Conservation (phyloP, 2,888 invertebrate species). For the Petrolisthes cinctipes region DNA sequence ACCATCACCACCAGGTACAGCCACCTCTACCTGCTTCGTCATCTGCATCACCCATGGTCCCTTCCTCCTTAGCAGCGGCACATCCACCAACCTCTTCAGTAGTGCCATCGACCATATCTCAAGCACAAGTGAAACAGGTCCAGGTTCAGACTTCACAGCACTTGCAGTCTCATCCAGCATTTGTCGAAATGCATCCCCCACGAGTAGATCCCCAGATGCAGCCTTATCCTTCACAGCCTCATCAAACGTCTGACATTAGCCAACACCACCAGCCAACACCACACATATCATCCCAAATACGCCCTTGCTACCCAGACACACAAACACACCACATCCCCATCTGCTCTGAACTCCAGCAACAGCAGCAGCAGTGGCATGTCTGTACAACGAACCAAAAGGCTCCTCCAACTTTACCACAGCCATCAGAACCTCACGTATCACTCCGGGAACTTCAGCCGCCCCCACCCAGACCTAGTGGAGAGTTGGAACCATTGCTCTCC, state of each 20-base stretch:
- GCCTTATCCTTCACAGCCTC: background rate
- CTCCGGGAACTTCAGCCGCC: constrained; percentile 40
- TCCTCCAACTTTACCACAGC: background rate
- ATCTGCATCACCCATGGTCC: background rate
- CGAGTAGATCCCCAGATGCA: background rate
- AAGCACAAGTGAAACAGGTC: background rate
- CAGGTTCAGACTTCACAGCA: background rate
- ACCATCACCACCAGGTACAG: background rate
- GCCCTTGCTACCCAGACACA: background rate
- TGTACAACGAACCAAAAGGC: background rate
- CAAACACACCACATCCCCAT: background rate
- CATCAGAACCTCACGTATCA: constrained; percentile 15
- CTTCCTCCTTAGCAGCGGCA: background rate
- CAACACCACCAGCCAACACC: background rate
- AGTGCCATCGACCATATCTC: background rate
- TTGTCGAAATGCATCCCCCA: background rate
- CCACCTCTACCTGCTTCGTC: background rate
- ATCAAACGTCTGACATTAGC: background rate
- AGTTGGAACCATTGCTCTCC: constrained; percentile 22
- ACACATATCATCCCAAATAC: background rate
- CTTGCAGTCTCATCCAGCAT: constrained; percentile 16
- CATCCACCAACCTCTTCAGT: constrained; percentile 2
- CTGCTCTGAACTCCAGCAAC: background rate
- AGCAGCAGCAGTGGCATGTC: background rate
- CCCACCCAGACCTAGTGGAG: constrained; percentile 25